phyloP scores from a whole-genome alignment of 2,113 vertebrate species.

The rat (Rattus norvegicus) region GRCr8 NC_086037.1:44206501-44207000 shows the following conservation, averaged over 20 bases:
- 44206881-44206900: not conserved
- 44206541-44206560: slow-evolving; percentile 25
- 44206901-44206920: not conserved
- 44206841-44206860: not conserved
- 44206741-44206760: not conserved
- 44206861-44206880: not conserved
- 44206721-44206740: not conserved
- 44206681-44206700: slow-evolving; percentile 98
- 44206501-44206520: not conserved
- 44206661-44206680: slow-evolving; percentile 99
- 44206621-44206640: slow-evolving; percentile 98
- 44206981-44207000: not conserved
- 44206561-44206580: not conserved
- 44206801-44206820: not conserved
- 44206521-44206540: not conserved
- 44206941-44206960: no score
- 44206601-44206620: slow-evolving; percentile 95
- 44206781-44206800: not conserved
- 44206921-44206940: not conserved
- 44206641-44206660: slow-evolving; percentile 99
- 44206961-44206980: not conserved
- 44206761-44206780: no score
- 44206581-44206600: slow-evolving; percentile 53
- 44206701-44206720: slow-evolving; percentile 95
- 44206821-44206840: not conserved